These are phyloP conservation scores for Centropus bengalensis DNA, from an alignment of 2,113 vertebrate genomes.

Conservation along the genomic window DNA sequence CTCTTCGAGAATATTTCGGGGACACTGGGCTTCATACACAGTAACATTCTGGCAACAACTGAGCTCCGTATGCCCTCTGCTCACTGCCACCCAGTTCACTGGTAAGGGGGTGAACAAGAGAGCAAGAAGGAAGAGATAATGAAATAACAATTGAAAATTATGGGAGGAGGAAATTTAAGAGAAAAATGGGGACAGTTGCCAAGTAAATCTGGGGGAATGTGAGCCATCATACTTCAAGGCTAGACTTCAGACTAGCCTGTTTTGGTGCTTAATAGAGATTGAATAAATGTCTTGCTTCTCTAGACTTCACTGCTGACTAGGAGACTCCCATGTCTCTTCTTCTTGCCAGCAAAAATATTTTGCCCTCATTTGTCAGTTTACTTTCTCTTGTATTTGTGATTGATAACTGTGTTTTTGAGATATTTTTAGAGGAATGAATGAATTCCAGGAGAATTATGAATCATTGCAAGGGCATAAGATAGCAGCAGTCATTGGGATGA, in stretches of 20 bases:
- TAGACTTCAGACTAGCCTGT: neutral
- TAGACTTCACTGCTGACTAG: neutral
- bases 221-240: neutral
- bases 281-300: neutral
- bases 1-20: neutral
- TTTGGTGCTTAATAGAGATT: neutral
- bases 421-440: neutral
- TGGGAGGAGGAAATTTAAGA: neutral
- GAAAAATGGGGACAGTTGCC: neutral
- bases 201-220: neutral
- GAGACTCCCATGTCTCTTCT: neutral
- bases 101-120: neutral
- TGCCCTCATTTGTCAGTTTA: neutral
- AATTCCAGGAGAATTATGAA: neutral
- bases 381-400: neutral
- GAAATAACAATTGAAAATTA: neutral
- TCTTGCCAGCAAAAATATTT: neutral
- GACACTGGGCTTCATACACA: neutral
- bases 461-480: neutral
- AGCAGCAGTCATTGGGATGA: neutral
- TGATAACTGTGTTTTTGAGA: neutral
- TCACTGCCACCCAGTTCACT: neutral
- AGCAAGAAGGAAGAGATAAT: neutral
- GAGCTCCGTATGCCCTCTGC: rapidly evolving
- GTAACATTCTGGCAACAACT: neutral